A percentile compares a stretch with the other conserved stretches of the same genome.
Conservation (phyloP, 37 sponge, comb jelly and placozoan genomes). For the Chondrosia reniformis region DNA sequence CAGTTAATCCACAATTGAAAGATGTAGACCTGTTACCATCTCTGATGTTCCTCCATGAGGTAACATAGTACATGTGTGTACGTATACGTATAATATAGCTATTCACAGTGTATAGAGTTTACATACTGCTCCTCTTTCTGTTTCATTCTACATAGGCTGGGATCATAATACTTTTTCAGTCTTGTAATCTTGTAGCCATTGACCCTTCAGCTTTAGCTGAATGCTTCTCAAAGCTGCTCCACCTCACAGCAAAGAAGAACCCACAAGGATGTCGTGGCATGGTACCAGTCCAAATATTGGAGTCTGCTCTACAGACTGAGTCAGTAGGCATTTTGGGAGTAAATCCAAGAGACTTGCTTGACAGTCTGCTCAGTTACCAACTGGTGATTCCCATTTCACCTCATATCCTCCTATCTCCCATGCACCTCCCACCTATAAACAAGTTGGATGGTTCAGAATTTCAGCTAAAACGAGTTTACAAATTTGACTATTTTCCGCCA, state of each 20-base stretch:
- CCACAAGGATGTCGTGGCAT: not conserved
- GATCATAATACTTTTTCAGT: too few relatives aligned
- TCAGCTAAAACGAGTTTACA: not conserved
- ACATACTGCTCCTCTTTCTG: not conserved
- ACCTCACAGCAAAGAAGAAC: not conserved
- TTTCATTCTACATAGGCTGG: too few relatives aligned
- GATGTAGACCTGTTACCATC: slow-evolving; percentile 27
- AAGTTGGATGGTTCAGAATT: not conserved
- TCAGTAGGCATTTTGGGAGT: not conserved
- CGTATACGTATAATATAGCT: not conserved
- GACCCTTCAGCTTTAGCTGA: too few relatives aligned
- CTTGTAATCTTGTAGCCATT: too few relatives aligned
- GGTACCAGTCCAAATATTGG: not conserved
- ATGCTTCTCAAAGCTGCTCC: too few relatives aligned
- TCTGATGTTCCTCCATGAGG: slow-evolving; percentile 56
- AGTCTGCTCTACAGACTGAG: too few relatives aligned
- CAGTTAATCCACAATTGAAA: not conserved
- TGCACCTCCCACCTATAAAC: too few relatives aligned
- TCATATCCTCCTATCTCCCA: not conserved
- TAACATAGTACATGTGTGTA: not conserved
- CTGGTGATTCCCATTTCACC: not conserved
- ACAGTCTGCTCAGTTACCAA: not conserved
- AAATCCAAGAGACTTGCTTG: not conserved
- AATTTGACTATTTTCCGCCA: not conserved
- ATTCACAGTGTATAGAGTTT: not conserved